These are phyloP conservation scores for Patiria miniata DNA, from an alignment of 35 echinoderm and acorn worm genomes.

Conservation along the genomic window DNA sequence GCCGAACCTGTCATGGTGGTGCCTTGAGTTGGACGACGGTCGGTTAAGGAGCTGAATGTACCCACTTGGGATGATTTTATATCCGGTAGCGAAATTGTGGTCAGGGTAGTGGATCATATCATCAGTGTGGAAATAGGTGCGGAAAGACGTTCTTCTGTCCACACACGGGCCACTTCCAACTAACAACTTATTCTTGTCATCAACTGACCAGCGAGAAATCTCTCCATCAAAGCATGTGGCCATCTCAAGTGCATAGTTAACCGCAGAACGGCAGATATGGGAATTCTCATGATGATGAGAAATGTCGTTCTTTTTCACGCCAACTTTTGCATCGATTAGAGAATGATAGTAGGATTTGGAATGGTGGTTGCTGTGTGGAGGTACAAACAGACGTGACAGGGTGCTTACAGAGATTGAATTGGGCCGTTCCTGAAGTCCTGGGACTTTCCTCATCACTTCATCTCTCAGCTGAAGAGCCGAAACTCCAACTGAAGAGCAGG, in stretches of 20 bases:
- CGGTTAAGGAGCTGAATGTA: not conserved
- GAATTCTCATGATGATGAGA: not conserved
- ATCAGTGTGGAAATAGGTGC: not conserved
- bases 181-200: slow-evolving; percentile 25
- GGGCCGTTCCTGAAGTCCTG: too few species aligned
- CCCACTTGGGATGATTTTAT: slow-evolving; percentile 25
- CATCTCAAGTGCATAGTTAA: slow-evolving; percentile 30
- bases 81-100: slow-evolving; percentile 18
- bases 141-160: not conserved
- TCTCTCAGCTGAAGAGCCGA: too few species aligned
- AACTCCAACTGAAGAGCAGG: not conserved
- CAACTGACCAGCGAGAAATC: not conserved
- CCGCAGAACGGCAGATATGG: slow-evolving; percentile 2
- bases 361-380: not conserved
- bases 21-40: not conserved
- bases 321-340: not conserved
- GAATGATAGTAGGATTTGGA: not conserved
- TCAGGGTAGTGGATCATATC: slow-evolving; percentile 16
- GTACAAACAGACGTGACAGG: not conserved
- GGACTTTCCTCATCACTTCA: too few species aligned
- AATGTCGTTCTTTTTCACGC: slow-evolving; percentile 10
- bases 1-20: not conserved
- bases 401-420: not conserved
- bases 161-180: slow-evolving; percentile 34
- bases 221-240: slow-evolving; percentile 15